Evolutionary conservation across 2,888 invertebrate species (phyloP), one percentile per base, ranked within the genome.

Genomic region (Tetragonula carbonaria): DNA sequence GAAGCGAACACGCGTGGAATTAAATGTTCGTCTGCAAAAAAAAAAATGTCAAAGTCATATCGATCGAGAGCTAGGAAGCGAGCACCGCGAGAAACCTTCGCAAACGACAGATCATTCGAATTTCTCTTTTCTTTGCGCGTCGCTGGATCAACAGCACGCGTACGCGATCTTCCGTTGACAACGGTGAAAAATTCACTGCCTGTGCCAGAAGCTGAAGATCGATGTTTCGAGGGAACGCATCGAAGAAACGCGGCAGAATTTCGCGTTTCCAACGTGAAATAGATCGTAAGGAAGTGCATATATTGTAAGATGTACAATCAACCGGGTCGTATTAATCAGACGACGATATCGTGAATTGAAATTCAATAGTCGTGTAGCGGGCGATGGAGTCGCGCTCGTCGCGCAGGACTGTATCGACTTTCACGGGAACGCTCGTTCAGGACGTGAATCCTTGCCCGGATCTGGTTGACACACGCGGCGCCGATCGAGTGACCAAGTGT

Each of bases 271-370:
- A 38, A 38, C 2, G n/a, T 33, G 45, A 45, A 55, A 66, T 57
- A 51, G 72, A 14, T 2, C 75, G 45, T 55, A 6, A 8, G 18
- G 66, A 53, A 21, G 21, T 45, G 18, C 23, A 18, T 28, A 11
- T 13, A 21, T 1, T 16, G 38, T 6, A 21, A 23, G 51, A 70
- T 14, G 38, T 16, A 51, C 55, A 59, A 4, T 45, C 21, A 28
- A 18, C 28, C 16, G 86, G 87, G 89, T 91, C 90, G 81, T 88
- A 90, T 90, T 92, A 92, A 92, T 92, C 91, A 91, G 89, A 88
- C 85, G 82, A 87, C 82, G 86, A 89, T 91, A 92, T 91, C 88
- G 88, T 89, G 90, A 91, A 92, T 91, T 91, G 93, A 92, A 92
- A 93, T 91, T 88, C 90, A 90, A 93, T 93, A 92, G 88, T 87